Base-by-base conservation (phyloP, 2,797 vertebrate species). In the Halcyon badia region DNA sequence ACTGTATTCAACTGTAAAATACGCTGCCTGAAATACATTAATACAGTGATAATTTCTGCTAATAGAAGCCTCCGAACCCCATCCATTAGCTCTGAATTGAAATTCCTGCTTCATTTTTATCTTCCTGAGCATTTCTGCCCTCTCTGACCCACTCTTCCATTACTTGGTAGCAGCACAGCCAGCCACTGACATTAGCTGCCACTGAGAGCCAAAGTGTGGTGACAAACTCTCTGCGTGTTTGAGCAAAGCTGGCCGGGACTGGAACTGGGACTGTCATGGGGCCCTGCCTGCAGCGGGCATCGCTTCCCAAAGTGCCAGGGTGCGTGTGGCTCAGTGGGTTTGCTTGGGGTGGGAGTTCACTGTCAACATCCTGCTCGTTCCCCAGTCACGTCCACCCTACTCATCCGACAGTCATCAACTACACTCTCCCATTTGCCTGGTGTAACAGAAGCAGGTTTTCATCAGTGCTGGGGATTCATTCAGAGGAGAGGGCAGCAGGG, bases 1-100 rank as follows among this genome's bases (percentile, higher is more conserved):
- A 94, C 95, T 79, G 16, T 68, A 87, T 94, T 97, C 95, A 97
- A 93, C 94, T 91, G 89, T 78, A 94, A 89, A 84, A 94, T 96
- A 96, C 65, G 72, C 87, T 85, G 91, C 95, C 94, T 87, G 96
- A 94, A 97, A 94, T 90, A 80, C 92, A 95, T 96, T 96, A 97
- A 94, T 92, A 97, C 93, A 88, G 86, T 87, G 92, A 95, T 96
- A 78, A 87, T 96, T 90, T 84, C 91, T 89, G 77, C 56, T 95
- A 95, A 92, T 94, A 96, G 90, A 97, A 97, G 90, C 69, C 82
- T 90, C 93, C 52, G 4, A 81, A 89, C 79, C 57, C 77, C 83
- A 65, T 91, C 95, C 58, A 48, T 95, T 97, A 96, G 83, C 87
- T 83, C 54, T 13, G 82, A 44, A 76, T 35, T 64, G 76, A 96